Evolutionary conservation across 2,113 vertebrate genomes (phyloP).

Genomic region (Sebastes fasciatus): DNA sequence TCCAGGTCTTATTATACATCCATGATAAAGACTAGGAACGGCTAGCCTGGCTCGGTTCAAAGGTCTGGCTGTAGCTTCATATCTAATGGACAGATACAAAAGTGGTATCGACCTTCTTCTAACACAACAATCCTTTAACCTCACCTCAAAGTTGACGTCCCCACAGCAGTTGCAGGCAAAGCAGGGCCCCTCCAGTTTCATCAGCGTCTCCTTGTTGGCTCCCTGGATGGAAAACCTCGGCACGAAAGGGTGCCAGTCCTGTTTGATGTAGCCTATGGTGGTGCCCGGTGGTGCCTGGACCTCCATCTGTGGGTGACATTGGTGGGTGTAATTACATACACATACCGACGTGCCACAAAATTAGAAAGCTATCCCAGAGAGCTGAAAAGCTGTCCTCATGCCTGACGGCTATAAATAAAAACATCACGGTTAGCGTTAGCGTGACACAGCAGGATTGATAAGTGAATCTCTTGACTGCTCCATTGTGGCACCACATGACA

Average conservation of each 20-base stretch:
- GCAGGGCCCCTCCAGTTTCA: constrained; percentile 90
- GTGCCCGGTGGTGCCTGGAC: constrained; percentile 91
- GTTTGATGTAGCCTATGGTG: constrained; percentile 88
- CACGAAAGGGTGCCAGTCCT: constrained; percentile 91
- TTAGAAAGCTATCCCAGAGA: background rate
- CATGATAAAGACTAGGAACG: no score
- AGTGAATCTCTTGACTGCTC: constrained; percentile 30
- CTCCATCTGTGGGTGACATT: constrained; percentile 84
- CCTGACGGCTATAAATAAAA: constrained; percentile 44
- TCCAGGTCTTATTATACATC: no score
- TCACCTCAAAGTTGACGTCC: constrained; percentile 92
- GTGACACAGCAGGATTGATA: constrained; percentile 22
- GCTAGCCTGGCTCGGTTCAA: background rate
- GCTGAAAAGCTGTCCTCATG: background rate
- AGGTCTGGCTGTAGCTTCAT: background rate
- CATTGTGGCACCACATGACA: constrained; percentile 43
- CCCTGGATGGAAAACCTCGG: constrained; percentile 90
- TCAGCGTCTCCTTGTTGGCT: constrained; percentile 84
- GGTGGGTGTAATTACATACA: background rate
- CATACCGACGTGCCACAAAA: background rate
- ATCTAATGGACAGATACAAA: background rate
- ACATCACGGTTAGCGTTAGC: background rate
- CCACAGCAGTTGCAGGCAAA: constrained; percentile 90
- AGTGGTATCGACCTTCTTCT: background rate
- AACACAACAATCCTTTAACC: background rate